Percentiles rank a stretch among this genome's conserved stretches.
phyloP scores from a whole-genome alignment of 2,888 invertebrate species.

The Galerucella calmariensis region DNA sequence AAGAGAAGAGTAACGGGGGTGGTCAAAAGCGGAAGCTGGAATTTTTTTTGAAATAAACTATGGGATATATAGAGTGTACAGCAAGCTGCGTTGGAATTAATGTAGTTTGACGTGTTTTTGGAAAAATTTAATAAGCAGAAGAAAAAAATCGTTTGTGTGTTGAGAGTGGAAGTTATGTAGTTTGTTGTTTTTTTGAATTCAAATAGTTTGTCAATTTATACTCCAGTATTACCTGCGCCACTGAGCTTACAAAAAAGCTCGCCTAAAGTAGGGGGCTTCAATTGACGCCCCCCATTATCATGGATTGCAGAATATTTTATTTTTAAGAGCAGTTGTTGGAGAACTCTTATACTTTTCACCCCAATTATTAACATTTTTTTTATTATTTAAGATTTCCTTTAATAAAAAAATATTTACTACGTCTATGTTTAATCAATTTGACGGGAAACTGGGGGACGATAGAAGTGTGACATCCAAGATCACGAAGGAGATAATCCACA shows the following conservation, averaged over 20 bases:
- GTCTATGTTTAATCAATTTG: not conserved
- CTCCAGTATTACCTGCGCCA: too few relatives aligned
- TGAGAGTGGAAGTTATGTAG: too few relatives aligned
- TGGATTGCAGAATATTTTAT: too few relatives aligned
- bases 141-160: not conserved
- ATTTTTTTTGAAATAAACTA: slow-evolving; percentile 10
- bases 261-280: too few relatives aligned
- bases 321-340: too few relatives aligned
- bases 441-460: not conserved
- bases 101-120: not conserved
- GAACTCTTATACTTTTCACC: too few relatives aligned
- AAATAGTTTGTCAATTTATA: too few relatives aligned
- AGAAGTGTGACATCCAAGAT: slow-evolving; percentile 19
- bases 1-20: not conserved
- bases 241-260: too few relatives aligned
- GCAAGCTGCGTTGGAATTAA: not conserved
- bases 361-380: too few relatives aligned
- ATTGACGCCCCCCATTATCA: too few relatives aligned
- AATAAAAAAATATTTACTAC: not conserved
- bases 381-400: not conserved
- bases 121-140: not conserved
- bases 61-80: not conserved
- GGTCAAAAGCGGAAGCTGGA: not conserved
- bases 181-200: too few relatives aligned
- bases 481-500: slow-evolving; percentile 8